Conservation (phyloP, 1,140 invertebrate genomes). For the Orchesella cincta region DNA sequence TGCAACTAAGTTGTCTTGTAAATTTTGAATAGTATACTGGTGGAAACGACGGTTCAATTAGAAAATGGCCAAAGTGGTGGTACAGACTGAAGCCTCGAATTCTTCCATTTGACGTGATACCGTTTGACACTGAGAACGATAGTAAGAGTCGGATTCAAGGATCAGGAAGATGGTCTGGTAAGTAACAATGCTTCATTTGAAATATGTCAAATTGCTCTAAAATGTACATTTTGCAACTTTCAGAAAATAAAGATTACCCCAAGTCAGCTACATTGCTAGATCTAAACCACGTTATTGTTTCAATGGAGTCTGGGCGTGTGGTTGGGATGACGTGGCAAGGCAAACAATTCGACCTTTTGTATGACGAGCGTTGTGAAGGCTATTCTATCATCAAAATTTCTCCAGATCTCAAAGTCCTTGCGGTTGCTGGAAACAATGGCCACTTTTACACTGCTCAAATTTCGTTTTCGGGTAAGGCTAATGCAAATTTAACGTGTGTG, state of each 20-base stretch:
- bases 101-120: background rate
- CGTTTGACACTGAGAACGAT: background rate
- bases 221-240: background rate
- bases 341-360: background rate
- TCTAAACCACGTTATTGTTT: background rate
- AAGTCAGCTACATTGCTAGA: background rate
- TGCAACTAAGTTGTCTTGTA: background rate
- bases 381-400: conserved; percentile 12
- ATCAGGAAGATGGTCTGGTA: conserved; percentile 7
- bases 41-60: conserved; percentile 8
- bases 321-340: background rate
- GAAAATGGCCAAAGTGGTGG: conserved; percentile 4
- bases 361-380: background rate
- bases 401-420: background rate
- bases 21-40: conserved; percentile 21
- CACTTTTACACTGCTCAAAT: conserved; percentile 11
- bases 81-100: background rate
- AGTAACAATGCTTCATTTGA: too few relatives aligned
- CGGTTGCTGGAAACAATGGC: conserved; percentile 18
- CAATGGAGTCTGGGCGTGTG: conserved; percentile 7
- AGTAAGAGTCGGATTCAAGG: background rate
- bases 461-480: background rate
- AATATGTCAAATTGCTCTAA: background rate
- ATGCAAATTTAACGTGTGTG: too few relatives aligned
- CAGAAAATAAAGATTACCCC: conserved; percentile 7